phyloP scores from a whole-genome alignment of 1,140 invertebrate genomes.

The Vanessa atalanta region DNA sequence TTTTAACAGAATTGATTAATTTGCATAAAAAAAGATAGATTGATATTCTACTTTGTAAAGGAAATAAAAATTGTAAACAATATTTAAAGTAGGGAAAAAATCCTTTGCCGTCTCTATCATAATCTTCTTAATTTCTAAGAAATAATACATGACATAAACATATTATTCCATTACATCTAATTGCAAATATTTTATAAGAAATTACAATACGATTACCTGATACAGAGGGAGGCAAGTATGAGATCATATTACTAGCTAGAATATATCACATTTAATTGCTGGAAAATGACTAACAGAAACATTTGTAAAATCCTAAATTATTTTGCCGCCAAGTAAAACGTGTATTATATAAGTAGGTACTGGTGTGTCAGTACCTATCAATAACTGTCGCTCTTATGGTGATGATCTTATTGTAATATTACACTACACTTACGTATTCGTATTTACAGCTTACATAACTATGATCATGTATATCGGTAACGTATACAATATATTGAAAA shows the following conservation, averaged over 20 bases:
- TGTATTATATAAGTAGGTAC: not conserved
- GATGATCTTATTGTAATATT: too few species aligned
- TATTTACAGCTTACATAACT: too few species aligned
- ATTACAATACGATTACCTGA: constrained; percentile 12
- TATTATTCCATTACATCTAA: constrained; percentile 1
- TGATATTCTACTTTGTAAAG: too few species aligned
- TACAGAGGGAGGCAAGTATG: not conserved
- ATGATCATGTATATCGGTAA: too few species aligned
- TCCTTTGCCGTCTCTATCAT: too few species aligned
- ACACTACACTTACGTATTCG: too few species aligned
- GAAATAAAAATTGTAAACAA: too few species aligned
- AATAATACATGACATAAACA: constrained; percentile 1
- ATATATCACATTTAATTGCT: constrained; percentile 15
- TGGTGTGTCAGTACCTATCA: not conserved
- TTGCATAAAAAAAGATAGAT: too few species aligned
- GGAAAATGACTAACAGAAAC: constrained; percentile 13
- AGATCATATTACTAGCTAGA: constrained; percentile 21
- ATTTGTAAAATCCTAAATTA: not conserved
- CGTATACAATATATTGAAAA: too few species aligned
- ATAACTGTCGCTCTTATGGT: not conserved
- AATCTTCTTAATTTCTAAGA: not conserved
- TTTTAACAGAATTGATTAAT: too few species aligned
- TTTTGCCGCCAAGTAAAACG: not conserved
- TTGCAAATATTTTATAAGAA: not conserved
- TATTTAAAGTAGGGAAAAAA: too few species aligned